Conservation (phyloP, 1,140 invertebrate species). For the Acromyrmex charruanus region DNA sequence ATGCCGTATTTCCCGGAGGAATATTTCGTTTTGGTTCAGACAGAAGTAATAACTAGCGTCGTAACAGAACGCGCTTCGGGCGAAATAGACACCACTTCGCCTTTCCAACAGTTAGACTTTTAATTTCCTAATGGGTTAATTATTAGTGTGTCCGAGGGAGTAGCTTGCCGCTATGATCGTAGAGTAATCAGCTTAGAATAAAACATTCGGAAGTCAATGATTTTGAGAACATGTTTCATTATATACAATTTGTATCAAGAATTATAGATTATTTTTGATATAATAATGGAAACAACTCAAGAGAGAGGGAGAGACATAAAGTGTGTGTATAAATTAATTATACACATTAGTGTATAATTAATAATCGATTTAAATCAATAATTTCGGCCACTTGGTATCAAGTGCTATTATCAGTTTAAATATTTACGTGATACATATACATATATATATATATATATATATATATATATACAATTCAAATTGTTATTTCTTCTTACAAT, state of each 20-base stretch:
- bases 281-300: neutral
- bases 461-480: too few species aligned
- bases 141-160: constrained; percentile 27
- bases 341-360: neutral
- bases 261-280: constrained; percentile 2
- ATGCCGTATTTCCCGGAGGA: constrained; percentile 74
- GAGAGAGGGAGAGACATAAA: neutral
- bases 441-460: neutral
- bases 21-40: constrained; percentile 74
- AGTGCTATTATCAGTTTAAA: neutral
- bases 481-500: neutral
- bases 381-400: neutral
- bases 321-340: neutral
- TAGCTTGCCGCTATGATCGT: neutral
- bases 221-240: neutral
- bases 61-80: constrained; percentile 38
- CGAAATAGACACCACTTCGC: constrained; percentile 18
- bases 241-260: neutral
- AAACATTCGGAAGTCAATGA: constrained; percentile 19
- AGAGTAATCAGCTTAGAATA: constrained; percentile 1
- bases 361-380: neutral
- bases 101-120: constrained; percentile 38
- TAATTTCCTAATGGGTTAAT: constrained; percentile 54
- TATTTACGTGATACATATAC: neutral
- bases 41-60: constrained; percentile 61